phyloP scores from a whole-genome alignment of 2,888 invertebrate species.

The Callimorpha dominula region DNA sequence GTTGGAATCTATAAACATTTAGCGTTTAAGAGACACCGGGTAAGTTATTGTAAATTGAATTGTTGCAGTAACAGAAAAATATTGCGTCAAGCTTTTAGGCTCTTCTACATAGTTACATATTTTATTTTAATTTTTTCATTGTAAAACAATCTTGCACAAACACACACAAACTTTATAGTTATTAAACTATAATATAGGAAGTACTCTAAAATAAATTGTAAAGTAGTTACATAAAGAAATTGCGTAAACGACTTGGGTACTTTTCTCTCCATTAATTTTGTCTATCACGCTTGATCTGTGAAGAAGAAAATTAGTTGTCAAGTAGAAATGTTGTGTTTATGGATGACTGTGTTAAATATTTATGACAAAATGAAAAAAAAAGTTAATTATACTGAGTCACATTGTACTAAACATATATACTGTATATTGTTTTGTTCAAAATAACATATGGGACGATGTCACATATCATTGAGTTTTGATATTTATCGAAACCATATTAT shows the following conservation, averaged over 20 bases:
- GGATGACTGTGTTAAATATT: conserved; percentile 18
- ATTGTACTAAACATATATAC: not conserved
- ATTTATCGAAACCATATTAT: too few species aligned
- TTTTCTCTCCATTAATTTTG: conserved; percentile 23
- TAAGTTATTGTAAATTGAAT: too few species aligned
- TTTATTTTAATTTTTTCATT: too few species aligned
- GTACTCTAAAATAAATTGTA: not conserved
- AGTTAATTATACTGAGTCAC: not conserved
- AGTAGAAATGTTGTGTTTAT: conserved; percentile 12
- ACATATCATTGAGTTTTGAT: too few species aligned
- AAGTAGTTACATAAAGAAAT: conserved; percentile 14
- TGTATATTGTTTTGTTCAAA: too few species aligned
- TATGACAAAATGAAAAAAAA: not conserved
- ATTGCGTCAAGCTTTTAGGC: too few species aligned
- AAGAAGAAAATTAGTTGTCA: conserved; percentile 29
- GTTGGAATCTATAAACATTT: too few species aligned
- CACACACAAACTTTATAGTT: not conserved
- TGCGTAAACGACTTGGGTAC: conserved; percentile 15
- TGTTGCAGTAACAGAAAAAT: too few species aligned
- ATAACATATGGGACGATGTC: too few species aligned
- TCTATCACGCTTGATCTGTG: conserved; percentile 25
- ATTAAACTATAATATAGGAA: not conserved
- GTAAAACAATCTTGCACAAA: too few species aligned
- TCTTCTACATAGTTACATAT: too few species aligned
- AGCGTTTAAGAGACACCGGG: too few species aligned